Evolutionary conservation across 2,888 invertebrate genomes (phyloP), one percentile per base, ranked within the genome.

Genomic region (Marronus borbonicus): DNA sequence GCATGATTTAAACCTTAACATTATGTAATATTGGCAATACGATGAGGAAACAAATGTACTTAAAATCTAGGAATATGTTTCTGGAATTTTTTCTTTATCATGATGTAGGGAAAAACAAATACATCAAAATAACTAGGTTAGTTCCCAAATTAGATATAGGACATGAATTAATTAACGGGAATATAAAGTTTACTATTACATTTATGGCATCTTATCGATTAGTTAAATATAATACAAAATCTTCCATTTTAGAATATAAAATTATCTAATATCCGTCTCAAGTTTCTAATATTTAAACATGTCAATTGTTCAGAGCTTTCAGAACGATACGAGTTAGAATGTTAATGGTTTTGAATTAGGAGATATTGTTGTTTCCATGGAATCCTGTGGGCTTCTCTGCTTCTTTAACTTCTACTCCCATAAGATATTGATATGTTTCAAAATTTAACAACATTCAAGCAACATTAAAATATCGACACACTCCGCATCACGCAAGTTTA

Each of bases 181-280:
- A 72, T 72, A 58, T 36, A 39, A 68, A 28, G 8, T 66, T 58
- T 52, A 49, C 50, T 50, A 68, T 24, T 50, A 50, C 5, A 39
- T 72, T 58, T 72, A 72, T 72, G 72, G 72, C 72, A 72, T 72
- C 72, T 36, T 58, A 14, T 66, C 20, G 39, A 17, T 72, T 52
- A 58, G 2, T 55, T 50, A 68, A 69, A 52, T 69, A 72, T 17
- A 58, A 52, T 72, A 72, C 58, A 55, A 72, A 58, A 39, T 17
- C 58, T 31, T 39, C 7, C 20, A 39, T 70, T 72, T 72, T 55
- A 60, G 55, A 66, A 72, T 72, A 72, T 58, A 72, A 72, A 72
- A 72, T 72, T 72, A 72, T 39, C 72, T 72, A 72, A 58, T 72
- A 58, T 58, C 58, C 28, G 3, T 58, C 50, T 12, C n/a, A 72